Base-by-base conservation (phyloP, 1,140 invertebrate species). In the Chironomus striatipennis region DNA sequence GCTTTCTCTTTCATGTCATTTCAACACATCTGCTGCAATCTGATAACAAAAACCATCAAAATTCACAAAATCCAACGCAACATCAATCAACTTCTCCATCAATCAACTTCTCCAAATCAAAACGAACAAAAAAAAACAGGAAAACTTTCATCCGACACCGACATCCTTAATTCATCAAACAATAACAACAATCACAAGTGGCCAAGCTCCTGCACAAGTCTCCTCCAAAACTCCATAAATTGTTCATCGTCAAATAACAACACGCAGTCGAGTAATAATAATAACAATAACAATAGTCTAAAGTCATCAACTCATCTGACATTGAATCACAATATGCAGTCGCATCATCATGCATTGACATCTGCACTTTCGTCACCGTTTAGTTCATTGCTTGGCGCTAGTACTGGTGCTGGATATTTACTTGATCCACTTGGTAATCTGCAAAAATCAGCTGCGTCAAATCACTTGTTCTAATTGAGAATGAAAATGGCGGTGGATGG, bases 351-450 rank as follows among this genome's bases (percentile, higher is more conserved):
- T 12, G 79, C 78, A 3, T 79, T 79, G 4, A 79, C 81, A 1
- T 81, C 81, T 7, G 81, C 82, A 15, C 76, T 83, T 9, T 80
- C 82, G 8, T 81, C 75, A 42, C 73, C 75, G 18, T 74, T 83
- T 75, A 82, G 80, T n/a, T 82, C 83, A 18, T 77, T 83, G 15
- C 76, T 84, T 42, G 80, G 81, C 0, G 81, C 81, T 8, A 78
- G 78, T 17, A 77, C 80, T 43, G 78, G 81, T 47, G 81, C 81
- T 18, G 75, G 75, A 17, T 76, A 76, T 73, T 34, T 76, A 57
- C 72, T 76, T 4, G 75, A 75, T 70, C 74, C 74, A 21, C 21
- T 76, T 1, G 74, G 74, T 24, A 67, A 67, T 34, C 34, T 75
- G 6, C 64, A 34, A 57, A 75, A 75, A 21, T 73, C 75, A 0